These are phyloP conservation scores for Embiotoca jacksoni DNA, from an alignment of 2,113 vertebrate species.

Conservation along the genomic window DNA sequence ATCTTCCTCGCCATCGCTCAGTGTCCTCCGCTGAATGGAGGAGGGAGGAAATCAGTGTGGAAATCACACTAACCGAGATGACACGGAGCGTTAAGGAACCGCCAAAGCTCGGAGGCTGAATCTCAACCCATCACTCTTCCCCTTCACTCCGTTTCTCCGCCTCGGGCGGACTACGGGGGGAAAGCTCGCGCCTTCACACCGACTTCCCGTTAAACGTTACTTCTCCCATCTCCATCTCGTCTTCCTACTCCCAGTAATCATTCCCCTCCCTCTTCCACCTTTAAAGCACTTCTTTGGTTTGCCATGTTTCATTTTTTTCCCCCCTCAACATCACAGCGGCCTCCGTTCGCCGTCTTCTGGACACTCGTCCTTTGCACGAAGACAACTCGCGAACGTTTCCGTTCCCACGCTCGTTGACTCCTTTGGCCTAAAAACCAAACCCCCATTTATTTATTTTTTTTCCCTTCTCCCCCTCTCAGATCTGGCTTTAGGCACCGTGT, in stretches of 20 bases:
- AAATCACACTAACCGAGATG: slow-evolving; percentile 15
- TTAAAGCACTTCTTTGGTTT: too few species aligned
- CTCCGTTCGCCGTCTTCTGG: not conserved
- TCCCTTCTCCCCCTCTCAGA: too few species aligned
- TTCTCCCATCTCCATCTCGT: too few species aligned
- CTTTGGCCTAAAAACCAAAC: too few species aligned
- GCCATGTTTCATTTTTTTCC: too few species aligned
- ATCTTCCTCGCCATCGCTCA: not conserved
- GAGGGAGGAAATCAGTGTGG: slow-evolving; percentile 17
- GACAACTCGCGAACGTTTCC: slow-evolving; percentile 13
- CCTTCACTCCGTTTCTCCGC: slow-evolving; percentile 35
- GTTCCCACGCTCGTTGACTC: slow-evolving; percentile 46
- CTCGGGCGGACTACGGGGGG: not conserved
- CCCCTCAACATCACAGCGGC: too few species aligned
- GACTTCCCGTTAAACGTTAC: too few species aligned
- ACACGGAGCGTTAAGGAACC: slow-evolving; percentile 20
- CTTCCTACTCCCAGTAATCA: too few species aligned
- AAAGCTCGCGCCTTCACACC: not conserved
- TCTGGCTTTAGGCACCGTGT: too few species aligned
- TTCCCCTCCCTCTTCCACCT: too few species aligned
- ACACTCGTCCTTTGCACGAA: slow-evolving; percentile 9
- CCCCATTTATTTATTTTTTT: too few species aligned
- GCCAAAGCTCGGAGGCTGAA: slow-evolving; percentile 23
- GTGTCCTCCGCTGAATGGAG: slow-evolving; percentile 13
- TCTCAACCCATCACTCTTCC: slow-evolving; percentile 26